Evolutionary conservation across 1,140 invertebrate genomes (phyloP), one percentile per base, ranked within the genome.

Genomic region (Stegodyphus dumicola): DNA sequence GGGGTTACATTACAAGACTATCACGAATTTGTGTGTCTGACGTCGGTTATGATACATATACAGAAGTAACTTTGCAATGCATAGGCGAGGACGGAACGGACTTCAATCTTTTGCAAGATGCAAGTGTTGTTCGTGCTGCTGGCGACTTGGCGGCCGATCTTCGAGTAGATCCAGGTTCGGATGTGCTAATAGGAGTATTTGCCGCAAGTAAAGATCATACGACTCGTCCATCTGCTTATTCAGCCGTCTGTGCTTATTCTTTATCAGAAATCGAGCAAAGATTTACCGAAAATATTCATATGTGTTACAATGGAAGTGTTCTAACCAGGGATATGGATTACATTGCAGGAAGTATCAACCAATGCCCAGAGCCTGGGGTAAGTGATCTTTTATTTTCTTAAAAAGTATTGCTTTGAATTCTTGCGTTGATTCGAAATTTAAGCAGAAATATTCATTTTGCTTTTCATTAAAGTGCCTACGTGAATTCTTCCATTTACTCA

Each of bases 281-380:
- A 89, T 99, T 99, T 90, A 96, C 96, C 88, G 95, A 97, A 91
- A 99, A 98, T 91, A 98, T 98, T 88, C 96, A 98, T 90, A 95
- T 97, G 94, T 99, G 97, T 91, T 98, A 99, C 90, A 97, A 98
- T 91, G 96, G 96, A 48, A 97, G 95, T 88, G 95, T 95, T 79
- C 95, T 95, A 88, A 95, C 96, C 89, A 92, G 97, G 69, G 97
- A 97, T 89, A 96, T 98, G 94, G 95, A 95, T 18, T 97, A 98
- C 90, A 95, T 98, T 88, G 97, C 96, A 81, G 97, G 97, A 6
- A 88, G 96, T 97, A 88, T 93, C 95, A 88, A 95, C 96, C 91
- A 96, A 89, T 98, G 96, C 92, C 96, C 96, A 6, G 93, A 92
- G 88, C 95, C 94, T 66, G 95, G 96, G 53, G 93, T 93, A 90